phyloP scores from a whole-genome alignment of 2,888 invertebrate genomes.

The Epinotia brunnichana region DNA sequence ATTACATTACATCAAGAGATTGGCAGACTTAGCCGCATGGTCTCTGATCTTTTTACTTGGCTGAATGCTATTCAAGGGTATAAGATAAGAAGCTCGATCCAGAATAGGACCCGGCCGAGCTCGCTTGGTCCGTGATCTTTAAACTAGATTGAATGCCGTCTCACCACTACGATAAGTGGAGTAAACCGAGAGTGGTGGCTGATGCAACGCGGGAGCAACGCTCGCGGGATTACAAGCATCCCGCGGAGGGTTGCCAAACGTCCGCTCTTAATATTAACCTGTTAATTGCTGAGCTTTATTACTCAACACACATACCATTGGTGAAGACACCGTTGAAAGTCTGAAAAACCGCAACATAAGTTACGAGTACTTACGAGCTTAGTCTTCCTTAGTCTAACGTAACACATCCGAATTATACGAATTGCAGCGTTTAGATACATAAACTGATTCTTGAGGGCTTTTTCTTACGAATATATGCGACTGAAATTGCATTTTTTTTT shows the following conservation, averaged over 20 bases:
- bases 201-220: constrained; percentile 34
- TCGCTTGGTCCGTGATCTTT: neutral
- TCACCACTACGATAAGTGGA: constrained; percentile 11
- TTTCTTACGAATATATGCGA: no score
- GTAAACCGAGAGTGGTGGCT: constrained; percentile 16
- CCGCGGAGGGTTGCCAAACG: constrained; percentile 18
- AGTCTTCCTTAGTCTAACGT: no score
- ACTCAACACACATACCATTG: no score
- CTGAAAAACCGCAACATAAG: no score
- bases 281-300: neutral
- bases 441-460: no score
- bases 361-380: no score
- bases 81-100: neutral
- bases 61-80: neutral
- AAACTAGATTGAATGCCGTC: neutral
- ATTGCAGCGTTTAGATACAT: no score
- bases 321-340: neutral
- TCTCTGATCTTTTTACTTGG: no score
- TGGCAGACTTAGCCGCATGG: no score
- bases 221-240: constrained; percentile 18
- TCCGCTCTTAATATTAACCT: neutral
- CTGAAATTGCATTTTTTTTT: no score
- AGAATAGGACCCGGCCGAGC: neutral
- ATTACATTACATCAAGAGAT: no score
- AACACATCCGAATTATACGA: no score